Conservation (phyloP, 2,797 vertebrate species). For the Orestias chungarensis region DNA sequence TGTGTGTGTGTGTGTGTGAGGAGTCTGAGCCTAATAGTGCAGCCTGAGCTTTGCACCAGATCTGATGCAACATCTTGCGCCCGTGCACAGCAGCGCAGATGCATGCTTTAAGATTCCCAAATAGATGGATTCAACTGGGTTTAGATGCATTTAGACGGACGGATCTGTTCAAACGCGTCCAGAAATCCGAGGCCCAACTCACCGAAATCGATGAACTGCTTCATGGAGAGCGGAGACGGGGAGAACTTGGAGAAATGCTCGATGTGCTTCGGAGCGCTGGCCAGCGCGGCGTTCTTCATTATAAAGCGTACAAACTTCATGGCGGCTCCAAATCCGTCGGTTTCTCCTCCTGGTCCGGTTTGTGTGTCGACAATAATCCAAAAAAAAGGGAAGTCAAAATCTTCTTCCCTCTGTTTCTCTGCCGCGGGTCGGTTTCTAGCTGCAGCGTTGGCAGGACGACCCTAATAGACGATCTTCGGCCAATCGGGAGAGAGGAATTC, state of each 20-base stretch:
- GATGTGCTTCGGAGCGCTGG: constrained; percentile 89
- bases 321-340: not conserved
- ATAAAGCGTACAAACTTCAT: constrained; percentile 92
- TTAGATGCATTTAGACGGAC: too few relatives aligned
- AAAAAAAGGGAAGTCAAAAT: too few relatives aligned
- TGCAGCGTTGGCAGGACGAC: not conserved
- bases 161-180: not conserved
- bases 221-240: constrained; percentile 95
- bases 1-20: too few relatives aligned
- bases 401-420: not conserved
- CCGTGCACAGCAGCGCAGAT: not conserved
- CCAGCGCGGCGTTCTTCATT: constrained; percentile 86
- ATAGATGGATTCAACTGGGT: too few relatives aligned
- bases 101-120: not conserved
- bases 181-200: constrained; percentile 58
- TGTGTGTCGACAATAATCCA: not conserved
- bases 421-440: not conserved
- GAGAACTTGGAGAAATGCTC: constrained; percentile 97
- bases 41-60: constrained; percentile 9
- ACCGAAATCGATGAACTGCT: constrained; percentile 95
- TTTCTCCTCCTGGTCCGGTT: too few relatives aligned
- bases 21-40: constrained; percentile 1
- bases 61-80: constrained; percentile 60
- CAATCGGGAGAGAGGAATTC: constrained; percentile 25
- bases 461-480: constrained; percentile 2